Base-by-base conservation (phyloP, 2,113 vertebrate genomes). In the Baryphthengus martii region DNA sequence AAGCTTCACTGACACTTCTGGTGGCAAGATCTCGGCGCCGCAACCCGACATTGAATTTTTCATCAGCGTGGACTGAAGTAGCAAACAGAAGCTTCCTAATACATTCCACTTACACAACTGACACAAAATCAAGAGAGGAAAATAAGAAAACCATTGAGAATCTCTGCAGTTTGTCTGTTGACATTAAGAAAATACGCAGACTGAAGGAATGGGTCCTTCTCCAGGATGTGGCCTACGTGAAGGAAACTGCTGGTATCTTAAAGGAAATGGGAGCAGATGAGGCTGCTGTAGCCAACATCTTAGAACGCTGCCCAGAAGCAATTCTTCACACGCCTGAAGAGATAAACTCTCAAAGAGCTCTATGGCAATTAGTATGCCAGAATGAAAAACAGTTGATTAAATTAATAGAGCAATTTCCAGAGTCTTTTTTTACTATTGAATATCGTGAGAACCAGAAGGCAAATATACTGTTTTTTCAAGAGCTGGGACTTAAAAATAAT, bases 401-500 rank as follows among this genome's bases (percentile, higher is more conserved):
- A 67, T 98, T 99, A 89, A 98, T 99, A 87, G 98, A 99, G 95
- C 99, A 98, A 77, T 99, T 99, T 96, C 99, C 99, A 29, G 98
- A 99, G 33, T 99, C 99, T 28, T 99, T 99, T 97, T 99, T 99
- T 96, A 98, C 97, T 11, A 95, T 97, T 47, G 89, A 97, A 17
- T 88, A 98, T 96, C 97, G 98, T 6, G 96, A 98, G 90, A 98
- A 98, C 94, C 98, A 98, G 97, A 98, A 96, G 84, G 97, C 97
- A 87, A 99, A 99, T 80, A 97, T 99, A 44, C 49, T 89, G 6
- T 99, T 98, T 96, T 98, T 99, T 94, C 98, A 98, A 93, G 98
- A 98, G 63, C 17, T 99, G 66, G 98, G 98, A 81, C 97, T 99
- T 40, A 99, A 98, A 96, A 99, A 99, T 67, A 98, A 98, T 56